Conservation (phyloP, 2,113 vertebrate genomes). For the Larimichthys polyactis region DNA sequence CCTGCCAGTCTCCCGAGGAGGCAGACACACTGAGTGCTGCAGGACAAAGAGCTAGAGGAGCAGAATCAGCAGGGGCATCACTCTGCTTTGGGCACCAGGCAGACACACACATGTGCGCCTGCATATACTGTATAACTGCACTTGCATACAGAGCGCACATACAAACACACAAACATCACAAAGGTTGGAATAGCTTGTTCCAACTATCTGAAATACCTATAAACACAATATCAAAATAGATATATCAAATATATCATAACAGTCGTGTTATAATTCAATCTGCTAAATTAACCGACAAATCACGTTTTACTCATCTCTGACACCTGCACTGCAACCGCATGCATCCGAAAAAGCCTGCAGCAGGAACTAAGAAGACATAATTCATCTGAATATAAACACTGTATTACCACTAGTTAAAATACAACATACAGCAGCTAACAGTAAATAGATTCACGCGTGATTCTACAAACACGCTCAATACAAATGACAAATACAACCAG, state of each 20-base stretch:
- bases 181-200: constrained; percentile 45
- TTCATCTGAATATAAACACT: constrained; percentile 55
- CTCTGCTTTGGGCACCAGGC: constrained; percentile 72
- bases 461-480: constrained; percentile 67
- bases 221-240: constrained; percentile 39
- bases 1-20: constrained; percentile 85
- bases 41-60: constrained; percentile 85
- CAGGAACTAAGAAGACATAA: constrained; percentile 30
- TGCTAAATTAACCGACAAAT: constrained; percentile 27
- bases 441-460: constrained; percentile 71
- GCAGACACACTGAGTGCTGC: constrained; percentile 85
- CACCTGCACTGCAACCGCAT: constrained; percentile 17
- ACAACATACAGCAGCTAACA: constrained; percentile 56
- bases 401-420: constrained; percentile 45
- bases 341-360: constrained; percentile 20
- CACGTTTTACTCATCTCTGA: neutral
- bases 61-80: constrained; percentile 83
- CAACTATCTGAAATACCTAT: constrained; percentile 21
- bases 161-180: constrained; percentile 38
- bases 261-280: constrained; percentile 10
- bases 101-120: constrained; percentile 61
- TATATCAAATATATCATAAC: constrained; percentile 20
- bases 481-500: constrained; percentile 62
- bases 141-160: constrained; percentile 50
- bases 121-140: constrained; percentile 56